Evolutionary conservation across 2,888 invertebrate genomes (phyloP), one percentile per base, ranked within the genome.

Genomic region (Habroteleia sp.): DNA sequence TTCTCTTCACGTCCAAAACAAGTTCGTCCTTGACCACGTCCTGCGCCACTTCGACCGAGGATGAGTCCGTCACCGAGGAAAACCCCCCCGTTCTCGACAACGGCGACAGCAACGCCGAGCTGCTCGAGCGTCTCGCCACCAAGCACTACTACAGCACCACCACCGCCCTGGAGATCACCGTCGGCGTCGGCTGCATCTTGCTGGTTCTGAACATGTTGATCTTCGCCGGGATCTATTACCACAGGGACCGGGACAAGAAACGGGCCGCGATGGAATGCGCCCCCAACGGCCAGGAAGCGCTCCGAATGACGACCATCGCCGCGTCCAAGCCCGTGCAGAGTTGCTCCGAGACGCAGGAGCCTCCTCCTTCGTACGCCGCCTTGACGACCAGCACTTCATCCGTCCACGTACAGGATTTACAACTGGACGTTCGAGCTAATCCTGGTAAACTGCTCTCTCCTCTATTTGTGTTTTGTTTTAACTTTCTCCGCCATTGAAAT

Each of bases 141-240:
- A 89, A 90, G 37, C 91, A 91, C 81, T 91, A 91, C 83, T 91
- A 91, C 83, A 94, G 93, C 82, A 94, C 94, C 83, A 94, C 94
- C 1, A 93, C 94, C 35, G 94, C 94, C 1, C 90, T 95, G 46
- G 94, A 94, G 0, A 94, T 94, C 76, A 94, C 94, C 1, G 93
- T 94, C 4, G 93, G 93, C 4, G 93, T 94, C 0, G 94, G 94
- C 7, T 94, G 93, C 85, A 91, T 94, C 77, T 90, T 94, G 17
- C 89, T 94, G 13, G 91, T 93, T 1, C 90, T 94, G 14, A 94
- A 94, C 86, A 92, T 93, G 90, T 88, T 94, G 66, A 94, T 94
- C 77, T 94, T 94, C 83, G 94, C 94, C 0, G 94, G 94, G 1
- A 93, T 94, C 81, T 94, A 93, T 85, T 92, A 93, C 79, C 94